These are phyloP conservation scores for Ommatoiulus sabulosus DNA, from an alignment of 2,888 invertebrate species.

Conservation along the genomic window DNA sequence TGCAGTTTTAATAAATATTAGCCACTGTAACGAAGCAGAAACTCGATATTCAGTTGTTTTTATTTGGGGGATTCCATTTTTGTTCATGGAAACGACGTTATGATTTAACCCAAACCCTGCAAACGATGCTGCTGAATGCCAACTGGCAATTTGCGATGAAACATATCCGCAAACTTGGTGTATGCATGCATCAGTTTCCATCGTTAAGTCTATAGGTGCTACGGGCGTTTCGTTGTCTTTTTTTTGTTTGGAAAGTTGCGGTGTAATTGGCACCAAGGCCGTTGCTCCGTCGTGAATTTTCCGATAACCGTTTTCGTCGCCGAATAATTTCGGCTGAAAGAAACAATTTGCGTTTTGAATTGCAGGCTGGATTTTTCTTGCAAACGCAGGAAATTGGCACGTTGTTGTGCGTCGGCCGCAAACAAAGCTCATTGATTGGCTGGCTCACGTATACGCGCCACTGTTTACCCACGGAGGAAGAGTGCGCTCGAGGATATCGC, in stretches of 20 bases:
- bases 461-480: neutral
- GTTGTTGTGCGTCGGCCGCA: neutral
- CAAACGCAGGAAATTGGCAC: constrained; percentile 26
- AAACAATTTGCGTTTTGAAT: constrained; percentile 24
- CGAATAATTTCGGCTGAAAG: neutral
- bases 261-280: neutral
- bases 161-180: neutral
- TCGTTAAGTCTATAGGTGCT: neutral
- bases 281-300: neutral
- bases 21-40: constrained; percentile 24
- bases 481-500: neutral
- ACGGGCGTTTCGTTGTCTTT: neutral
- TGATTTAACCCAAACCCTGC: neutral
- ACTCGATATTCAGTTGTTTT: constrained; percentile 39
- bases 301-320: neutral
- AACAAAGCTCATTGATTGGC: constrained; percentile 44
- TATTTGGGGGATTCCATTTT: neutral
- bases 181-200: neutral
- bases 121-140: neutral
- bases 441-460: constrained; percentile 9
- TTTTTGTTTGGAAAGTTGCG: neutral
- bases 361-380: neutral
- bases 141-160: neutral
- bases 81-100: neutral
- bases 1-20: constrained; percentile 44